Conservation (phyloP, 2,888 invertebrate genomes). For the Sphaerophoria taeniata region DNA sequence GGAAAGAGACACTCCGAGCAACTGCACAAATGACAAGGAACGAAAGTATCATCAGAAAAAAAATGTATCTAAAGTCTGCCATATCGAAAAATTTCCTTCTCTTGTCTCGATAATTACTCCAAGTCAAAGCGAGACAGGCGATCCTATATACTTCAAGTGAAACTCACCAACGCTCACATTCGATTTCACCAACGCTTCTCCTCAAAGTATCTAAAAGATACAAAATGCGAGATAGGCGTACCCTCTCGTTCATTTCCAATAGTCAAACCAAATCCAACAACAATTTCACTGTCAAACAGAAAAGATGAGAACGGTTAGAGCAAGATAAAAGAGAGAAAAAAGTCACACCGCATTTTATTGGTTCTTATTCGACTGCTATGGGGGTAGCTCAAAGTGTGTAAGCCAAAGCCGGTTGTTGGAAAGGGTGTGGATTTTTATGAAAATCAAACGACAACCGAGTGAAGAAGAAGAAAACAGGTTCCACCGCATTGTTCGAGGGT, state of each 20-base stretch:
- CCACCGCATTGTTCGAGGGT: slow-evolving; percentile 49
- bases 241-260: not conserved
- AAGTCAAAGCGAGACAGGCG: slow-evolving; percentile 36
- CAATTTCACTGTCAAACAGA: slow-evolving; percentile 40
- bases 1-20: slow-evolving; percentile 55
- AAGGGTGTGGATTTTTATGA: slow-evolving; percentile 72
- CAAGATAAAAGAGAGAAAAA: slow-evolving; percentile 68
- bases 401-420: slow-evolving; percentile 39
- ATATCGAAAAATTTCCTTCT: slow-evolving; percentile 67
- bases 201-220: slow-evolving; percentile 42
- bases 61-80: slow-evolving; percentile 72
- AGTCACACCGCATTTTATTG: slow-evolving; percentile 70
- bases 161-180: too few species aligned
- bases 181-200: slow-evolving; percentile 66
- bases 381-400: slow-evolving; percentile 40
- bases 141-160: slow-evolving; percentile 22
- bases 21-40: not conserved
- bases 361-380: slow-evolving; percentile 62
- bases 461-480: slow-evolving; percentile 63
- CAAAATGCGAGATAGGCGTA: slow-evolving; percentile 50
- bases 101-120: slow-evolving; percentile 33
- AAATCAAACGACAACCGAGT: slow-evolving; percentile 35
- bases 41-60: slow-evolving; percentile 19
- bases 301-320: slow-evolving; percentile 57
- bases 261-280: slow-evolving; percentile 31